Evolutionary conservation across 2,888 invertebrate species (phyloP).

Genomic region (Apamea epomidion): DNA sequence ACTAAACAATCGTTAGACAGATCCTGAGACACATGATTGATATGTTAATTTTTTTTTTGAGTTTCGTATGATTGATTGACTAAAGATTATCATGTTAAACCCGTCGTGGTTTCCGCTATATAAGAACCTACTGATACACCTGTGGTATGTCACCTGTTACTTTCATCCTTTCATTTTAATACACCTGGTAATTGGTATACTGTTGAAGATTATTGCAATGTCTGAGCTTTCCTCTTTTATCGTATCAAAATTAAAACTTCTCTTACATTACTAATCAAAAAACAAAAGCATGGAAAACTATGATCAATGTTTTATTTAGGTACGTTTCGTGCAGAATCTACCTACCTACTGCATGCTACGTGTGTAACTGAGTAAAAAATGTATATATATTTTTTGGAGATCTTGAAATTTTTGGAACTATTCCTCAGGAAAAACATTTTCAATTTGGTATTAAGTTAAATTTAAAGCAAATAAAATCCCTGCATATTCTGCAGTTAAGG

Average conservation of each 20-base stretch:
- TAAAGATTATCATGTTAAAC: slow-evolving; percentile 37
- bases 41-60: slow-evolving; percentile 53
- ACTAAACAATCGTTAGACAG: slow-evolving; percentile 22
- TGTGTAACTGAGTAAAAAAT: not conserved
- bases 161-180: not conserved
- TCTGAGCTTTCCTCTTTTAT: too few species aligned
- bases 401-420: not conserved
- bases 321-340: not conserved
- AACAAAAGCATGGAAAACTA: not conserved
- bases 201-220: not conserved
- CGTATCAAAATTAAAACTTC: not conserved
- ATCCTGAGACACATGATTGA: slow-evolving; percentile 52
- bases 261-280: not conserved
- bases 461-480: not conserved
- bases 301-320: not conserved
- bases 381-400: not conserved
- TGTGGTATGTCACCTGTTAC: slow-evolving; percentile 30
- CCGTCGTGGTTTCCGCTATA: slow-evolving; percentile 40
- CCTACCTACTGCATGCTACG: not conserved
- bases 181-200: not conserved
- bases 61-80: slow-evolving; percentile 46
- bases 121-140: slow-evolving; percentile 27
- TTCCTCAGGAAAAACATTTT: not conserved
- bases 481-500: not conserved
- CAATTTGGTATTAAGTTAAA: not conserved